A percentile compares a stretch with the other conserved stretches of the same genome.
These are phyloP conservation scores for Scleropages formosus DNA, from an alignment of 2,797 vertebrate genomes.

Conservation along the genomic window DNA sequence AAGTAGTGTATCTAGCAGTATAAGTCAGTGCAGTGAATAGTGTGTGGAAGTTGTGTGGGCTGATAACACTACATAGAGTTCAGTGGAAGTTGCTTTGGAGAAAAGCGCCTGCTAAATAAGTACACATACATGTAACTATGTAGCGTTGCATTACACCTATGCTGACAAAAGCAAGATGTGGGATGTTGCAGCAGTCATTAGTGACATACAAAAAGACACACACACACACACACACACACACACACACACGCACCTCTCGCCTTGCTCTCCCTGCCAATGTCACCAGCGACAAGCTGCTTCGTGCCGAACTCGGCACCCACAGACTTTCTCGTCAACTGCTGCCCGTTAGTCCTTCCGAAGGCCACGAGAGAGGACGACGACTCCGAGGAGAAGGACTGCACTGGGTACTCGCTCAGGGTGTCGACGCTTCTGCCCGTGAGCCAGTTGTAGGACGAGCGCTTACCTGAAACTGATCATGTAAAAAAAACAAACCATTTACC, in stretches of 20 bases:
- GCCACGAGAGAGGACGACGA: slow-evolving; percentile 81
- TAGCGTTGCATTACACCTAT: no score
- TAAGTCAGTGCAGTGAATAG: no score
- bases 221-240: no score
- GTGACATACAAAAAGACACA: no score
- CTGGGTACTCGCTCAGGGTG: slow-evolving; percentile 72
- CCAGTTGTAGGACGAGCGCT: slow-evolving; percentile 87
- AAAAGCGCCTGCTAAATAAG: no score
- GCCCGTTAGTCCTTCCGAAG: slow-evolving; percentile 73
- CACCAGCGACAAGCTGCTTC: slow-evolving; percentile 71
- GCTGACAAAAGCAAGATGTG: no score
- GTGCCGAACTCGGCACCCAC: slow-evolving; percentile 83
- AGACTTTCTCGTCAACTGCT: slow-evolving; percentile 62
- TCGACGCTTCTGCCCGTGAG: slow-evolving; percentile 86
- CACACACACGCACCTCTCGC: slow-evolving; percentile 72
- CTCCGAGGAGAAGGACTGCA: slow-evolving; percentile 63
- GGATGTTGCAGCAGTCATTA: no score
- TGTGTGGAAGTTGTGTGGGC: no score
- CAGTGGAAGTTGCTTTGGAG: no score
- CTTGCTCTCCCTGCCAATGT: slow-evolving; percentile 74
- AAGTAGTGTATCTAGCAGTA: no score
- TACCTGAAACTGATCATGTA: slow-evolving; percentile 64
- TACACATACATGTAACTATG: no score
- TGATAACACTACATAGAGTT: no score
- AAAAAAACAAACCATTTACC: background rate